Percentiles rank a stretch among this genome's conserved stretches.
These are phyloP conservation scores for Bubo scandiacus DNA, from an alignment of 2,113 vertebrate genomes.

Conservation along the genomic window DNA sequence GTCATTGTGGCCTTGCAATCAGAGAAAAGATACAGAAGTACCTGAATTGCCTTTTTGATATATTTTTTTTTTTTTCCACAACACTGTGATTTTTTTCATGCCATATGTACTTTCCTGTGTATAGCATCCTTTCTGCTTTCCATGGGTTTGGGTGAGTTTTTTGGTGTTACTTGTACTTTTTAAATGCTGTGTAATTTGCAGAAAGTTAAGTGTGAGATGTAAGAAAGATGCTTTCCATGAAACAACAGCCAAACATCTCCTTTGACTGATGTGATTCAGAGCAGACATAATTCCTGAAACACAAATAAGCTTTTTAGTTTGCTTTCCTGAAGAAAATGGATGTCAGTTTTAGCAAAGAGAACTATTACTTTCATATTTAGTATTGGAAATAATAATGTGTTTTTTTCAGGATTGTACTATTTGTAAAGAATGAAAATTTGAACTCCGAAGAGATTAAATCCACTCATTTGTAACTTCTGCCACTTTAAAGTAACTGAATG, in stretches of 20 bases:
- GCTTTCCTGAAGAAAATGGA: neutral
- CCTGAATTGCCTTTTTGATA: neutral
- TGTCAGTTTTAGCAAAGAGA: neutral
- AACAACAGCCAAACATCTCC: neutral
- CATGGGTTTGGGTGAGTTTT: neutral
- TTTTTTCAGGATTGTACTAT: neutral
- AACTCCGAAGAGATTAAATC: conserved; percentile 8
- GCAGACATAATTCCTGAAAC: neutral
- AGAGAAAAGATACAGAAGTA: neutral
- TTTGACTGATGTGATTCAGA: neutral
- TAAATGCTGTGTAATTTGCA: neutral
- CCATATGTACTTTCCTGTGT: neutral
- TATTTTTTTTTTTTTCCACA: neutral
- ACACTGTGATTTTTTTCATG: neutral
- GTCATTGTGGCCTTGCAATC: neutral
- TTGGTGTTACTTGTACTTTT: neutral
- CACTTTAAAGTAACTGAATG: neutral
- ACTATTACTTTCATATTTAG: neutral
- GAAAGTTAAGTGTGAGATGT: neutral
- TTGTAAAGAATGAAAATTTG: neutral
- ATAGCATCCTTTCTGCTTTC: neutral
- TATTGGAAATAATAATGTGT: neutral
- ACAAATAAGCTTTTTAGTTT: neutral
- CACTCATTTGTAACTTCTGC: neutral
- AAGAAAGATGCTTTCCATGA: neutral